These are phyloP conservation scores for Gymnorhina tibicen DNA, from an alignment of 2,113 vertebrate genomes.

Conservation along the genomic window DNA sequence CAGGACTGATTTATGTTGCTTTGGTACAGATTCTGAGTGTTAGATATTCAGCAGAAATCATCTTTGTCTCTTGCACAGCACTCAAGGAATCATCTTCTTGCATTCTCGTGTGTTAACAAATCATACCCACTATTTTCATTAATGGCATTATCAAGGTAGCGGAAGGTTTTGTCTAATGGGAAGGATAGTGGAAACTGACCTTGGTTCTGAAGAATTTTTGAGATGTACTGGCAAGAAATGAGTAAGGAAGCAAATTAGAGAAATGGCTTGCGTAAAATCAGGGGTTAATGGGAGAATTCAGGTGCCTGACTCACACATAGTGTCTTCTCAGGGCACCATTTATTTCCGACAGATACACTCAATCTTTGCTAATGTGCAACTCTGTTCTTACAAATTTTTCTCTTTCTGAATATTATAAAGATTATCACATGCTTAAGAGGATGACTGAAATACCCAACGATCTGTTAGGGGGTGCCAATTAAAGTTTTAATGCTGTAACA, in stretches of 20 bases:
- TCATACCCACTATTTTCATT: not conserved
- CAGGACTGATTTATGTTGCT: slow-evolving; percentile 31
- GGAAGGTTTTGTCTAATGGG: not conserved
- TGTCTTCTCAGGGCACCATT: not conserved
- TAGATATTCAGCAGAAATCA: slow-evolving; percentile 23
- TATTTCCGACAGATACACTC: not conserved
- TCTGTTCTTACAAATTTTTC: not conserved
- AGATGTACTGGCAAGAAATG: not conserved
- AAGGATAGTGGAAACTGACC: not conserved
- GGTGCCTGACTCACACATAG: not conserved
- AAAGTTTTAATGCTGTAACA: slow-evolving; percentile 48
- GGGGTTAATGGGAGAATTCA: not conserved
- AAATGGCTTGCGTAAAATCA: not conserved
- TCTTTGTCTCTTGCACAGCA: slow-evolving; percentile 15
- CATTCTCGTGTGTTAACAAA: not conserved
- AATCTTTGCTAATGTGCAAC: not conserved
- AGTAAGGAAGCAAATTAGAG: not conserved
- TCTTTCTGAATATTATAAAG: not conserved
- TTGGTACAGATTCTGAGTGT: slow-evolving; percentile 20
- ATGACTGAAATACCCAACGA: slow-evolving; percentile 1
- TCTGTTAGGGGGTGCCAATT: slow-evolving; percentile 33
- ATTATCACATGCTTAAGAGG: slow-evolving; percentile 24
- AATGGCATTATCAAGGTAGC: not conserved
- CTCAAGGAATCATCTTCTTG: slow-evolving; percentile 30
- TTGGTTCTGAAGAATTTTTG: not conserved